Base-by-base conservation (phyloP, 1,140 invertebrate species). In the Panagrolaimus sp. region DNA sequence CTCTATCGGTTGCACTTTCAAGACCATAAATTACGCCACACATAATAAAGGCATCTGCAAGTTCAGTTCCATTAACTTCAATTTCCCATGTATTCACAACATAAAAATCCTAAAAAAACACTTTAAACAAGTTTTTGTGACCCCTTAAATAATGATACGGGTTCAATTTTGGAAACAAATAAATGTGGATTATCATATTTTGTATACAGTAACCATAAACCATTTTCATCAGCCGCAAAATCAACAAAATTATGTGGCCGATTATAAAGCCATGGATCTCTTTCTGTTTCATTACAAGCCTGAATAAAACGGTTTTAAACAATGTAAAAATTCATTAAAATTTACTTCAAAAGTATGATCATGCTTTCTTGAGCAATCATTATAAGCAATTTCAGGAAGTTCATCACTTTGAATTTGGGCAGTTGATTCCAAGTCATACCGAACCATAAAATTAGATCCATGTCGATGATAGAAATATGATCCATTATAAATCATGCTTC, bases 11-110 rank as follows among this genome's bases (percentile, higher is more conserved):
- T 0, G 90, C 88, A 74, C 90, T 93, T 79, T 94, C 90, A 2
- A 96, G 88, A 0, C 90, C 92, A 83, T 96, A 96, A 1, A 96
- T 84, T 24, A 95, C 91, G 9, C 93, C 94, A 76, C 92, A 95
- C 8, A 92, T 91, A 69, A 96, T 90, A 79, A 96, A 96, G 90
- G 94, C 94, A 84, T 95, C 92, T 0, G 91, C 92, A 21, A 92
- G 74, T 32, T 81, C 90, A 77, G 83, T 80, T 62, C 95, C 91
- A 84, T 93, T 91, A n/a, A 95, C 84, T 14, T 90, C 92, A 43
- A 94, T 93, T 89, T 91, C 94, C 38, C 90, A 90, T 73, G 88
- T 87, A 71, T 86, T 84, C 83, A 92, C 85, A 0, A 84, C 86
- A n/a, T 86, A 84, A 1, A 88, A 84, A 76, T 91, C 88, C 70